Evolutionary conservation across 2,113 vertebrate species (phyloP), one percentile per base, ranked within the genome.

Genomic region (Ramphastos sulfuratus): DNA sequence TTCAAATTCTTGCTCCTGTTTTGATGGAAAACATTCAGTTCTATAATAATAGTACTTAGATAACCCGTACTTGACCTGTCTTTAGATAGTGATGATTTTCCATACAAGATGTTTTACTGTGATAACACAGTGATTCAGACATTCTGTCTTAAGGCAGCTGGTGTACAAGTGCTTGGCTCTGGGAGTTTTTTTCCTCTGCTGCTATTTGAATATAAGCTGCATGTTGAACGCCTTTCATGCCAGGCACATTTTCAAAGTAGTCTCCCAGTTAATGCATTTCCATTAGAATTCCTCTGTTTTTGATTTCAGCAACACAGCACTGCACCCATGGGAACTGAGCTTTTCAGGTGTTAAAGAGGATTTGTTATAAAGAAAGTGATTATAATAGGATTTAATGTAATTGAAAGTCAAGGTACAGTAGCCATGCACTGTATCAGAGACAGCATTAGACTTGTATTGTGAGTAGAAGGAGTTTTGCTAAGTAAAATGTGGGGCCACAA

Each of bases 281-380:
- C 94, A 96, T 92, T 94, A 96, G 92, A 96, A 96, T 95, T 92
- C 83, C 93, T 95, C 95, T 97, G 91, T 81, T 97, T 97, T 97
- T 97, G 71, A 95, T 96, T 98, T 97, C 95, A 92, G 97, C 94
- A 97, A 93, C 95, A 94, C 94, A 96, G 96, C 82, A 96, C 78
- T 93, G 92, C 77, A 95, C 96, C 92, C 96, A 95, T 93, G 97
- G 94, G 96, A 98, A 96, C 90, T 65, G 87, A 98, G 97, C 94
- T 97, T 97, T 97, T 97, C 97, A 97, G 96, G 97, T 98, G 97
- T 97, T 98, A 98, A 98, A 97, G 96, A 97, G 97, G 97, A 98
- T 98, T 98, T 98, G 97, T 97, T 98, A 96, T 96, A 96, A 97
- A 97, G 97, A 97, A 98, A 98, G 97, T 97, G 97, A 98, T 97